Conservation (phyloP, 1,140 invertebrate genomes). For the Musca domestica region DNA sequence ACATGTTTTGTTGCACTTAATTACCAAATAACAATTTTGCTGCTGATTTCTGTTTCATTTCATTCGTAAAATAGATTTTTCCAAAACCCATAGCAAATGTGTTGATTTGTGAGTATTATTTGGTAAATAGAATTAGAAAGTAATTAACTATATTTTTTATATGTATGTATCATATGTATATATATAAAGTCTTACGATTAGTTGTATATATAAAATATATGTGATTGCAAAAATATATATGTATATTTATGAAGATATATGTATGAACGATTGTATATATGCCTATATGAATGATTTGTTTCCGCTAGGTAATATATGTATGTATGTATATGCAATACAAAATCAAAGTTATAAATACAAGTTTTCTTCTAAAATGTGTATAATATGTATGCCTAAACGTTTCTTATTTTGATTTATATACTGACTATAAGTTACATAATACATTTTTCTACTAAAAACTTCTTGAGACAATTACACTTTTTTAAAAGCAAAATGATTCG, state of each 20-base stretch:
- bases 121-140: conserved; percentile 10
- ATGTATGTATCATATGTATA: not conserved
- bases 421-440: too few species aligned
- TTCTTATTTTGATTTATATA: too few species aligned
- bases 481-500: too few species aligned
- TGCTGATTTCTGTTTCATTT: not conserved
- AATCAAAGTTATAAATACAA: not conserved
- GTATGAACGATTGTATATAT: conserved; percentile 28
- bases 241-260: conserved; percentile 34
- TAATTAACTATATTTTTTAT: conserved; percentile 17
- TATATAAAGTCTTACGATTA: conserved; percentile 24
- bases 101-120: conserved; percentile 10
- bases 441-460: too few species aligned
- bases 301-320: not conserved
- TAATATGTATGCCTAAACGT: too few species aligned
- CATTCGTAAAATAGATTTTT: not conserved
- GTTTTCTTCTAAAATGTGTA: too few species aligned
- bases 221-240: conserved; percentile 49
- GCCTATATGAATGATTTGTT: conserved; percentile 32
- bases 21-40: too few species aligned
- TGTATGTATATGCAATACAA: not conserved
- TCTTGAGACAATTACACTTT: too few species aligned
- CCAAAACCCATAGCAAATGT: not conserved
- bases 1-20: too few species aligned
- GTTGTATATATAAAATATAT: conserved; percentile 37